Base-by-base conservation (phyloP, 2,797 vertebrate species). In the Macrochelys suwanniensis region DNA sequence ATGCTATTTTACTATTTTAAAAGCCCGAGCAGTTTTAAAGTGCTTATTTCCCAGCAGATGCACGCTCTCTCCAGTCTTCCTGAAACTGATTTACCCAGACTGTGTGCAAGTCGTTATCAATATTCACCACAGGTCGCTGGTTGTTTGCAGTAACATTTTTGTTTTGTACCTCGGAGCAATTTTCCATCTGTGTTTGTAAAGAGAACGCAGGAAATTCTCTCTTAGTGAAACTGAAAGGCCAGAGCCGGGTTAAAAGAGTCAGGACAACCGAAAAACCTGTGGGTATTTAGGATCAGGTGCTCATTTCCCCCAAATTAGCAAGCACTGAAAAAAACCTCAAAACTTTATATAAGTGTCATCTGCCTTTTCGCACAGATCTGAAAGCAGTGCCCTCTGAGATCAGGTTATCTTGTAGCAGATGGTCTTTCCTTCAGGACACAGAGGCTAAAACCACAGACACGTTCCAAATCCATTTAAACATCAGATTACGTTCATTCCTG, bases 401-500 rank as follows among this genome's bases (percentile, higher is more conserved):
- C 1, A 49, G 93, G 89, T 85, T 96, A 95, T 97, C 88, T 79
- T 13, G 21, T 4, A 92, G 95, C 96, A 97, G 95, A 94, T 84
- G 95, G 95, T 80, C 92, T 82, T 94, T 98, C 95, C 96, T 97
- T 94, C 96, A 93, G 97, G 97, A 96, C 95, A 89, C 25, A 21
- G 92, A 95, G 92, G 96, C 95, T 94, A 83, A 89, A 95, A 92
- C 96, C 91, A 95, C 92, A 59, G 95, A 85, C 87, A 95, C 61
- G 3, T 94, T 95, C 92, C 96, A 94, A 96, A 97, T 42, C 90
- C 96, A 94, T 92, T 89, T 89, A 95, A 97, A 96, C 80, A 45
- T 93, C 91, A 90, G 96, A 90, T 95, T 96, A 96, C 93, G 90
- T 59, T 96, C 54, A 3, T 91, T 96, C 92, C 97, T 97, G 96